These are phyloP conservation scores for Anguilla marmorata DNA, from an alignment of 2,797 vertebrate genomes.

Conservation along the genomic window DNA sequence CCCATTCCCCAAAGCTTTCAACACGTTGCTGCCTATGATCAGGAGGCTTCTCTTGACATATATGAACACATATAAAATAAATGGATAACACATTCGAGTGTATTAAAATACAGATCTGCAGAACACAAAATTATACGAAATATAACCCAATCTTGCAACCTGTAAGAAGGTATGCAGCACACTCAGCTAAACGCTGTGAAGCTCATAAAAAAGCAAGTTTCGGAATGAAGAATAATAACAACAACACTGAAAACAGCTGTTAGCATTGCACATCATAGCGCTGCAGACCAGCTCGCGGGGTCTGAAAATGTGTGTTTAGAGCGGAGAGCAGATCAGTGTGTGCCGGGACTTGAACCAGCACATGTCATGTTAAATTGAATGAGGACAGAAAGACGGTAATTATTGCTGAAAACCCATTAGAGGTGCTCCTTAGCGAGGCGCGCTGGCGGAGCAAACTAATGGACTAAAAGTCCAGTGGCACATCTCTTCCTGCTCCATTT, in stretches of 20 bases:
- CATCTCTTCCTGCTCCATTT: conserved; percentile 52
- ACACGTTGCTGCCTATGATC: neutral
- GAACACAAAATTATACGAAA: neutral
- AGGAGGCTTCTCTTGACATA: neutral
- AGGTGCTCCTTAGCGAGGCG: conserved; percentile 54
- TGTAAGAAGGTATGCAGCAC: neutral
- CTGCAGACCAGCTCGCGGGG: neutral
- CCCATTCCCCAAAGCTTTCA: neutral
- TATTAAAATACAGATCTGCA: too few relatives aligned
- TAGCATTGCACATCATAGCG: neutral
- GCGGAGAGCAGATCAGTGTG: conserved; percentile 78
- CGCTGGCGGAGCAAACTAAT: conserved; percentile 66
- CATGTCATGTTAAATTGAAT: conserved; percentile 83
- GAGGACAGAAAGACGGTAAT: conserved; percentile 81
- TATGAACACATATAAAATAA: neutral
- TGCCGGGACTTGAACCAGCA: conserved; percentile 71
- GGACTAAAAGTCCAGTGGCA: conserved; percentile 54
- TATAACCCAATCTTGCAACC: neutral
- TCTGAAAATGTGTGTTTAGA: conserved; percentile 62
- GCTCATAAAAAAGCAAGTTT: neutral
- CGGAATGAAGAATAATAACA: neutral
- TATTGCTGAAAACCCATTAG: conserved; percentile 75
- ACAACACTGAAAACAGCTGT: neutral
- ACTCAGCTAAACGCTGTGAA: neutral
- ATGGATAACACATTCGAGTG: neutral